Evolutionary conservation across 2,888 invertebrate genomes (phyloP).

Genomic region (Epinotia bilunana): DNA sequence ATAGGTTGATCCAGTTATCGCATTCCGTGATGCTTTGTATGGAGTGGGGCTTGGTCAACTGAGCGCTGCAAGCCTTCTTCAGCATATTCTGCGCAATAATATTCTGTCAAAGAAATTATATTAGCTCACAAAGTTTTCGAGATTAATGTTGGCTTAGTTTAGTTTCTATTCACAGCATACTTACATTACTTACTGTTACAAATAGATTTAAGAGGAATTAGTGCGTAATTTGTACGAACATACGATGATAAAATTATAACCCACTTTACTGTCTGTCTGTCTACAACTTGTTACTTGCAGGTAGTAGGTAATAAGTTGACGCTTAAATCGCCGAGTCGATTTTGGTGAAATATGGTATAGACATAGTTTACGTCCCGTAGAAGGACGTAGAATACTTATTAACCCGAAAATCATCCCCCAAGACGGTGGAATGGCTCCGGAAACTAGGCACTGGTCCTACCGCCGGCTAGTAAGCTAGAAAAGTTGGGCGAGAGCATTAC

Average conservation of each 20-base stretch:
- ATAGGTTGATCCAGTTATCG: constrained; percentile 72
- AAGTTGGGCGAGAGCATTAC: no score
- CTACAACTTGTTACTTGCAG: no score
- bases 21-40: constrained; percentile 69
- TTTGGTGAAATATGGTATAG: background rate
- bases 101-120: constrained; percentile 16
- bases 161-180: background rate
- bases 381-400: background rate
- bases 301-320: no score
- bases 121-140: background rate
- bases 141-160: background rate
- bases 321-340: no score
- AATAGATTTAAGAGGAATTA: no score
- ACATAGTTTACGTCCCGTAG: background rate
- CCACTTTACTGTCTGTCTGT: no score
- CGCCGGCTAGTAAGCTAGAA: no score
- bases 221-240: no score
- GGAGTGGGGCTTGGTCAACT: constrained; percentile 70
- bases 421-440: background rate
- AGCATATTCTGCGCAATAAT: constrained; percentile 61
- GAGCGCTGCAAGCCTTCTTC: constrained; percentile 74
- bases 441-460: no score
- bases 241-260: no score
- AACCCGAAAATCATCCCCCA: background rate
- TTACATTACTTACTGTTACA: background rate